phyloP scores from a whole-genome alignment of 2,113 vertebrate genomes.

The Campylorhamphus procurvoides region DNA sequence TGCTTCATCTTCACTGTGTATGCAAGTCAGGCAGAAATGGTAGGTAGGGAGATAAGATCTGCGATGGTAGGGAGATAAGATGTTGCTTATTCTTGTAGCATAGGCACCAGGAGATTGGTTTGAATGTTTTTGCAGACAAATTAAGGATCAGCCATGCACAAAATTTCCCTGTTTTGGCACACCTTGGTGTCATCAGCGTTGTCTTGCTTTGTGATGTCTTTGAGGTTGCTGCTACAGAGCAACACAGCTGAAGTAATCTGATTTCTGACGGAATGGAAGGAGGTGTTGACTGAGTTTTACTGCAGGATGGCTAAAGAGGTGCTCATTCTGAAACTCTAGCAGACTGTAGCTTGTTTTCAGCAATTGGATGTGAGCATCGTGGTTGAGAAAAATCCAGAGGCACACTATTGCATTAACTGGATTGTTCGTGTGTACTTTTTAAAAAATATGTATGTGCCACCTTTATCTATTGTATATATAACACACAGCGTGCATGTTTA shows the following conservation, averaged over 20 bases:
- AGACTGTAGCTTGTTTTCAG: background rate
- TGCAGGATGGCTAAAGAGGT: background rate
- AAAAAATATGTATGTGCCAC: fast-evolving
- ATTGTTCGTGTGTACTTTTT: background rate
- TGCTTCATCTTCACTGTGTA: background rate
- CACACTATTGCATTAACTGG: background rate
- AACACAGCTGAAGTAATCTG: background rate
- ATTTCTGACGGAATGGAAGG: background rate
- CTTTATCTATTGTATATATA: background rate
- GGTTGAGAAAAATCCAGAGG: background rate
- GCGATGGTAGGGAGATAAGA: fast-evolving
- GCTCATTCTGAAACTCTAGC: background rate
- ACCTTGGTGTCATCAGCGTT: background rate
- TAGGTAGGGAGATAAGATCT: background rate
- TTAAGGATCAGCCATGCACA: background rate
- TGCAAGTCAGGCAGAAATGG: background rate
- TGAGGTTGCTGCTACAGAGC: background rate
- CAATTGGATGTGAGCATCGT: background rate
- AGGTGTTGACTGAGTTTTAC: background rate
- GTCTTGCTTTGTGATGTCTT: background rate
- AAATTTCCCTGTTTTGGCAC: background rate
- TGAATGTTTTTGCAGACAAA: background rate
- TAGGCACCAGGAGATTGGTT: background rate
- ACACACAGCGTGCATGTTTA: background rate
- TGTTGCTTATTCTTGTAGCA: background rate